Evolutionary conservation across 2,888 invertebrate genomes (phyloP).

Genomic region (Ormyrus pomaceus): DNA sequence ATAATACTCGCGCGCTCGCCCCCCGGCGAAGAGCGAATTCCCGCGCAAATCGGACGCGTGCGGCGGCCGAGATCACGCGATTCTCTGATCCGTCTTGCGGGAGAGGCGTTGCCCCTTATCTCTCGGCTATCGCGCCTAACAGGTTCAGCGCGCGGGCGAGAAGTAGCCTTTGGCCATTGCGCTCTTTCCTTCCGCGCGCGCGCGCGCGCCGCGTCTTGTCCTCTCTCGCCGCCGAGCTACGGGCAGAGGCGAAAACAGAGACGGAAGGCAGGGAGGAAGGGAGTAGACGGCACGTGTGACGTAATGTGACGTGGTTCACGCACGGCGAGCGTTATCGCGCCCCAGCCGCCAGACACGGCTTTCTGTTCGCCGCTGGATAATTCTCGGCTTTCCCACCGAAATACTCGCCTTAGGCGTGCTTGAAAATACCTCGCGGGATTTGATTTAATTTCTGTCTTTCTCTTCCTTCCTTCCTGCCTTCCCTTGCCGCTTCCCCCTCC

Average conservation of each 20-base stretch:
- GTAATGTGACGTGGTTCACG: slow-evolving; percentile 56
- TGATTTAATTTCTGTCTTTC: slow-evolving; percentile 50
- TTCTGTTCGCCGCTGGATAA: slow-evolving; percentile 1
- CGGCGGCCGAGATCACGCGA: slow-evolving; percentile 66
- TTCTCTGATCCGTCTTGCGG: slow-evolving; percentile 73
- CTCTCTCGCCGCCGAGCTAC: neutral
- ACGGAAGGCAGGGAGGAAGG: neutral
- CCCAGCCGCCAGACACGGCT: neutral
- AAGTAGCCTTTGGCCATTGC: slow-evolving; percentile 5
- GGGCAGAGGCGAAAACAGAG: slow-evolving; percentile 31
- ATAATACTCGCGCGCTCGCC: no score
- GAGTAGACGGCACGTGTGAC: slow-evolving; percentile 14
- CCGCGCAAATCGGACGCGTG: slow-evolving; percentile 38
- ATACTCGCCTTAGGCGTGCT: neutral
- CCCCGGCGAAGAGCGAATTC: no score
- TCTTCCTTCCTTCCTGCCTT: neutral
- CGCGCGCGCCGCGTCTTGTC: neutral
- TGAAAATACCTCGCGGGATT: slow-evolving; percentile 35
- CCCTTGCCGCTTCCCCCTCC: neutral
- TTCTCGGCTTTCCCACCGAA: slow-evolving; percentile 17
- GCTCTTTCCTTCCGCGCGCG: neutral
- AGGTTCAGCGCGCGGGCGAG: slow-evolving; percentile 67
- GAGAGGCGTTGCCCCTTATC: slow-evolving; percentile 72
- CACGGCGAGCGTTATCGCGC: slow-evolving; percentile 52
- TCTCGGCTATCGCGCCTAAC: slow-evolving; percentile 63